Conservation (phyloP, 1,140 invertebrate genomes). For the Trichomalopsis sarcophagae region DNA sequence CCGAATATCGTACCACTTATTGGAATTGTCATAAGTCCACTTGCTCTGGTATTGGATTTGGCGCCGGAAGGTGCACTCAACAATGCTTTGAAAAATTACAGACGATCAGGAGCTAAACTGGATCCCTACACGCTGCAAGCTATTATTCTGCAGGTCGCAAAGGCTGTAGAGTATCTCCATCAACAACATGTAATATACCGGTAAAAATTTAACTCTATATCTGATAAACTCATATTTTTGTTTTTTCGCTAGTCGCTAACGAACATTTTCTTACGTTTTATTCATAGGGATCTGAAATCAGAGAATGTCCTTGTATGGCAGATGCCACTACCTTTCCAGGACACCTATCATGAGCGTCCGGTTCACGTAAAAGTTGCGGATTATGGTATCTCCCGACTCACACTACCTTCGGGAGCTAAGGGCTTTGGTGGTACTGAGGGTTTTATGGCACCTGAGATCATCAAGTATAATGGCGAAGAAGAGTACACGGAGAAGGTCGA, state of each 20-base stretch:
- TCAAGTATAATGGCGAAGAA: conserved; percentile 98
- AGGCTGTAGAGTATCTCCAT: conserved; percentile 97
- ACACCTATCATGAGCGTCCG: conserved; percentile 73
- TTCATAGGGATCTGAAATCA: conserved; percentile 89
- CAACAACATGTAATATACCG: conserved; percentile 95
- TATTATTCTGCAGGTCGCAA: conserved; percentile 91
- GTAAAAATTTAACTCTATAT: not conserved
- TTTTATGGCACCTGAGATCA: conserved; percentile 99
- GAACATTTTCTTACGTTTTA: not conserved
- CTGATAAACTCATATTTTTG: not conserved
- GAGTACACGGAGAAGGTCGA: conserved; percentile 99
- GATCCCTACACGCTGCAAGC: conserved; percentile 88
- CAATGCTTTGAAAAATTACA: conserved; percentile 86
- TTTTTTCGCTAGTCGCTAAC: not conserved
- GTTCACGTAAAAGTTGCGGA: conserved; percentile 96
- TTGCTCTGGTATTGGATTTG: conserved; percentile 93
- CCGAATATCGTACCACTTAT: conserved; percentile 94
- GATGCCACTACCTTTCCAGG: conserved; percentile 85
- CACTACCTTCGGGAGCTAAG: conserved; percentile 93
- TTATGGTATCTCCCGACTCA: conserved; percentile 94
- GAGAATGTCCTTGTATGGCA: conserved; percentile 99
- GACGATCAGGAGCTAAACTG: conserved; percentile 87
- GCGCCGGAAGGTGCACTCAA: conserved; percentile 95
- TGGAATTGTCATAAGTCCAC: conserved; percentile 89
- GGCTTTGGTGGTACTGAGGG: conserved; percentile 98